Evolutionary conservation across 2,888 invertebrate genomes (phyloP).

Genomic region (Eupithecia tripunctaria): DNA sequence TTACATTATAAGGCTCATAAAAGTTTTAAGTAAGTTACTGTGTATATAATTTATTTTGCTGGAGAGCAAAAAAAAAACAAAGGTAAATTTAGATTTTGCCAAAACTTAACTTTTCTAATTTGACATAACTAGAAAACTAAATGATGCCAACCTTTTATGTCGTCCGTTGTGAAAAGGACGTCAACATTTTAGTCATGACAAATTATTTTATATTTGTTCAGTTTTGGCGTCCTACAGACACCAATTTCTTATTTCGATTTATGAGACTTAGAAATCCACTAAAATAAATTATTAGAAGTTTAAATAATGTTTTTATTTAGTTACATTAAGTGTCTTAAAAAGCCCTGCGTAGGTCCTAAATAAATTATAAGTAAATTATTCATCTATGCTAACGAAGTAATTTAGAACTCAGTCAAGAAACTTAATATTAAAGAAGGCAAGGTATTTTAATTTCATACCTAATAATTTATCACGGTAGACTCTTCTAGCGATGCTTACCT

Average conservation of each 20-base stretch:
- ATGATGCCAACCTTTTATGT: no score
- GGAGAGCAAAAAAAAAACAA: no score
- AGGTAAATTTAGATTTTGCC: no score
- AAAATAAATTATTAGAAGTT: neutral
- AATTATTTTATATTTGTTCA: no score
- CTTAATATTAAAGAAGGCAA: neutral
- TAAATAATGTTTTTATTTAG: neutral
- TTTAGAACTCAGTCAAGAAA: neutral
- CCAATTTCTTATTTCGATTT: neutral
- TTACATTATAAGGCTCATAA: no score
- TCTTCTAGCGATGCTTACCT: conserved; percentile 47
- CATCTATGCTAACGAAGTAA: neutral
- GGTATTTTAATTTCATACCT: conserved; percentile 33
- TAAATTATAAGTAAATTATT: conserved; percentile 3
- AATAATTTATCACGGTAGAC: conserved; percentile 35
- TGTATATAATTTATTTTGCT: no score
- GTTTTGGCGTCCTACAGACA: no score
- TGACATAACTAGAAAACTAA: no score
- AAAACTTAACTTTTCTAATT: no score
- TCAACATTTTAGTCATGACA: no score
- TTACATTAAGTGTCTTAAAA: neutral
- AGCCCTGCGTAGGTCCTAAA: neutral
- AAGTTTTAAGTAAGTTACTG: no score
- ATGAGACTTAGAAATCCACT: neutral
- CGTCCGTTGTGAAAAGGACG: no score